Percentiles rank a stretch among this genome's conserved stretches.
Evolutionary conservation across 1,140 invertebrate species (phyloP).

Genomic region (Lycorma delicatula): DNA sequence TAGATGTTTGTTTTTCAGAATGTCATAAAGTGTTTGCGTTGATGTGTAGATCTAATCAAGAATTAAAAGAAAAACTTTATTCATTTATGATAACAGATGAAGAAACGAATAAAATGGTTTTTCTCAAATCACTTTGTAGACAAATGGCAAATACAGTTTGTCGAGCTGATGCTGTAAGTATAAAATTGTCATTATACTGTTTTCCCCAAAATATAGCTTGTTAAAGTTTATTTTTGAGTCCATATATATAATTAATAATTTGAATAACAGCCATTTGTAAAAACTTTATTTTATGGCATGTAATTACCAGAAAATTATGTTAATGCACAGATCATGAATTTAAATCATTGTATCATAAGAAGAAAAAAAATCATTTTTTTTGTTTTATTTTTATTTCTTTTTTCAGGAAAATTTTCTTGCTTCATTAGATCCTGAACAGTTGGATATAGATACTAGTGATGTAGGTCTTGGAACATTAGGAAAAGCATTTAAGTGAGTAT

Average conservation of each 20-base stretch:
- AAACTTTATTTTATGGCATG: no score
- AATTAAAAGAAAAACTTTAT: conserved; percentile 79
- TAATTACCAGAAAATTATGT: no score
- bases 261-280: no score
- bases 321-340: no score
- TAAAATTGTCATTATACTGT: no score
- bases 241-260: no score
- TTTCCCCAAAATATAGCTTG: no score
- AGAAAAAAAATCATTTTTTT: no score
- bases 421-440: conserved; percentile 62
- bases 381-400: conserved; percentile 3
- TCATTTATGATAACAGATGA: conserved; percentile 78
- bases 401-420: conserved; percentile 68
- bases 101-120: conserved; percentile 66
- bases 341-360: no score
- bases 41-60: conserved; percentile 70
- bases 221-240: no score
- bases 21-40: conserved; percentile 84
- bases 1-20: conserved; percentile 46
- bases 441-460: conserved; percentile 78
- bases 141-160: conserved; percentile 82
- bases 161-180: conserved; percentile 68
- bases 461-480: conserved; percentile 72
- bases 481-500: conserved; percentile 63
- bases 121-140: conserved; percentile 71